A percentile compares a stretch with the other conserved stretches of the same genome.
phyloP scores from a whole-genome alignment of 2,113 vertebrate species.

The Pterophyllum scalare region DNA sequence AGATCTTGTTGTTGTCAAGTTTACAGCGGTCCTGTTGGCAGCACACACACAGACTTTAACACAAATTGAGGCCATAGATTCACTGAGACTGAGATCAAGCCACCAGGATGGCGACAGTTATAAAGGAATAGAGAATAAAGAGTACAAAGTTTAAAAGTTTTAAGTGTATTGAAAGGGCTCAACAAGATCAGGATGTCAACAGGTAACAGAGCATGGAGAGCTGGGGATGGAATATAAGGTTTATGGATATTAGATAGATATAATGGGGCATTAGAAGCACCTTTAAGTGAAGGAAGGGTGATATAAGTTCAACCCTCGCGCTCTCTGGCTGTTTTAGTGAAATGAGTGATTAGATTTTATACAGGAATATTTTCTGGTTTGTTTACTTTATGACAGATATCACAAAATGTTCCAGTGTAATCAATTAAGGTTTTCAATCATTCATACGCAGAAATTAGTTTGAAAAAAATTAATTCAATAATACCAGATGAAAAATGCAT shows the following conservation, averaged over 20 bases:
- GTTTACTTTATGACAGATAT: background rate
- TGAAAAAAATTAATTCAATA: too few relatives aligned
- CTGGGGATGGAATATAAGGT: background rate
- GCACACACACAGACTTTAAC: background rate
- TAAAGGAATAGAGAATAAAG: background rate
- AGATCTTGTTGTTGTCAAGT: conserved; percentile 1
- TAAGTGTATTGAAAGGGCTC: background rate
- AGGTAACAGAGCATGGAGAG: background rate
- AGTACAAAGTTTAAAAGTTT: background rate
- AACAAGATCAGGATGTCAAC: background rate
- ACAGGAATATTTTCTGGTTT: background rate
- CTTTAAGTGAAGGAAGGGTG: background rate
- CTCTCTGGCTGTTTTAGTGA: background rate
- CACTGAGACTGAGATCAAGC: background rate
- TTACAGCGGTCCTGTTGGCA: background rate
- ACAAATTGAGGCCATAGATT: background rate
- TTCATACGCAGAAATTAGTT: too few relatives aligned
- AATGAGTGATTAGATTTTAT: background rate
- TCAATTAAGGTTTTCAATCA: too few relatives aligned
- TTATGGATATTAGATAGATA: background rate
- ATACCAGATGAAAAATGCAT: too few relatives aligned
- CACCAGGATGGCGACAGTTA: background rate
- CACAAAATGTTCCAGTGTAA: background rate
- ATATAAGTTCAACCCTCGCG: background rate
- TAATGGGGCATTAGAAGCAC: background rate